These are phyloP conservation scores for Neocloeon triangulifer DNA, from an alignment of 1,140 invertebrate species.

Conservation along the genomic window DNA sequence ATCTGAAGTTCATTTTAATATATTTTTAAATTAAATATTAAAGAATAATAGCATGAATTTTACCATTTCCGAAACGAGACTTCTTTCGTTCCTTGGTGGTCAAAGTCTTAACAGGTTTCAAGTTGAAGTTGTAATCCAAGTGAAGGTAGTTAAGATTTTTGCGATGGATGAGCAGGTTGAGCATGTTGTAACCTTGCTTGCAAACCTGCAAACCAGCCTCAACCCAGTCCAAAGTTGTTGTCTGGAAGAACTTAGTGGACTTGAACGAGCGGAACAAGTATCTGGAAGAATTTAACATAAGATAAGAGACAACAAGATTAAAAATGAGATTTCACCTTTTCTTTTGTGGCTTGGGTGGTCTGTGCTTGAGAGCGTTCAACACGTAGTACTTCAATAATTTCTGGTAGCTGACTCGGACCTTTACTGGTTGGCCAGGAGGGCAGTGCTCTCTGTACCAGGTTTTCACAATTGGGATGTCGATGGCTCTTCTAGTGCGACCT, in stretches of 20 bases:
- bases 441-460: slow-evolving; percentile 96
- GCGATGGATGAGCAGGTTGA: slow-evolving; percentile 95
- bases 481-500: slow-evolving; percentile 61
- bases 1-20: no score
- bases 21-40: no score
- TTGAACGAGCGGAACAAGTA: slow-evolving; percentile 98
- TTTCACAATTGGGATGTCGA: slow-evolving; percentile 94
- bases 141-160: slow-evolving; percentile 99
- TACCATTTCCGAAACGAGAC: slow-evolving; percentile 94
- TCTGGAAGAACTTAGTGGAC: slow-evolving; percentile 99
- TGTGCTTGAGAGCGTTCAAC: slow-evolving; percentile 89
- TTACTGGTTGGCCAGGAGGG: slow-evolving; percentile 94
- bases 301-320: neutral
- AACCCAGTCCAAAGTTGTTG: slow-evolving; percentile 97
- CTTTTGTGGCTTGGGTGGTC: slow-evolving; percentile 95
- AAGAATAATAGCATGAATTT: slow-evolving; percentile 8
- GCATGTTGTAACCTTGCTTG: slow-evolving; percentile 98
- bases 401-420: slow-evolving; percentile 97
- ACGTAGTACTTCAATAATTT: slow-evolving; percentile 97
- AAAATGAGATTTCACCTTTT: slow-evolving; percentile 41
- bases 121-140: slow-evolving; percentile 99
- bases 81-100: slow-evolving; percentile 99
- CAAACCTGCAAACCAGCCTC: slow-evolving; percentile 96
- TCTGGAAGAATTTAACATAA: slow-evolving; percentile 12
- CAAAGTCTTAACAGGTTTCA: slow-evolving; percentile 97